These are phyloP conservation scores for Autographa pulchrina DNA, from an alignment of 2,888 invertebrate genomes.

Conservation along the genomic window DNA sequence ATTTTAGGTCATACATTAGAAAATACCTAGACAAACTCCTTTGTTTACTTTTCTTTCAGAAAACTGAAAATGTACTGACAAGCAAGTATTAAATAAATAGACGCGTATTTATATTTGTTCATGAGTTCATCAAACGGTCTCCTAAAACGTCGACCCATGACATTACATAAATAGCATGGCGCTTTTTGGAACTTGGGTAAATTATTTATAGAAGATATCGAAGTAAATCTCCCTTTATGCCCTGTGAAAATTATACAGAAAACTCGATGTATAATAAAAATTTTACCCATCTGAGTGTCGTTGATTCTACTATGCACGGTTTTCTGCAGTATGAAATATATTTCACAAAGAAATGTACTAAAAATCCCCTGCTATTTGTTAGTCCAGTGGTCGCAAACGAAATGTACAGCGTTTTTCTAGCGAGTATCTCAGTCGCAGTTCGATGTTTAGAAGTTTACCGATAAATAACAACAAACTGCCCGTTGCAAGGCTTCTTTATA, in stretches of 20 bases:
- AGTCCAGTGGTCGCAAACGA: not conserved
- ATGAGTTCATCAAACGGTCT: not conserved
- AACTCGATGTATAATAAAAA: not conserved
- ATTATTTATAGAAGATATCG: not conserved
- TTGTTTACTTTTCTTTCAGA: not conserved
- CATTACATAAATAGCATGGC: not conserved
- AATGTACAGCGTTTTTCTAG: not conserved
- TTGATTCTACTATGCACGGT: not conserved
- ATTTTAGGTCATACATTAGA: too few relatives aligned
- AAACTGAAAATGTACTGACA: not conserved
- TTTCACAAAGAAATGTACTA: not conserved
- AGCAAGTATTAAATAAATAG: not conserved
- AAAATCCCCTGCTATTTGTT: not conserved
- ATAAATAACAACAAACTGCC: not conserved
- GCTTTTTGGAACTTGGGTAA: not conserved
- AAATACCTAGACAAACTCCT: not conserved
- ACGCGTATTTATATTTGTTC: not conserved
- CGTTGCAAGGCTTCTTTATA: not conserved
- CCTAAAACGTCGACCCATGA: not conserved
- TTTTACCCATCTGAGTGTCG: not conserved
- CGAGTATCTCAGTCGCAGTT: not conserved
- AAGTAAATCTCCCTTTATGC: not conserved
- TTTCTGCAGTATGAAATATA: not conserved
- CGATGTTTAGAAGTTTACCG: constrained; percentile 1
- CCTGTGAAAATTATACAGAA: too few relatives aligned